A percentile compares a stretch with the other conserved stretches of the same genome.
Conservation (phyloP, 2,797 vertebrate species). For the Acomys russatus region DNA sequence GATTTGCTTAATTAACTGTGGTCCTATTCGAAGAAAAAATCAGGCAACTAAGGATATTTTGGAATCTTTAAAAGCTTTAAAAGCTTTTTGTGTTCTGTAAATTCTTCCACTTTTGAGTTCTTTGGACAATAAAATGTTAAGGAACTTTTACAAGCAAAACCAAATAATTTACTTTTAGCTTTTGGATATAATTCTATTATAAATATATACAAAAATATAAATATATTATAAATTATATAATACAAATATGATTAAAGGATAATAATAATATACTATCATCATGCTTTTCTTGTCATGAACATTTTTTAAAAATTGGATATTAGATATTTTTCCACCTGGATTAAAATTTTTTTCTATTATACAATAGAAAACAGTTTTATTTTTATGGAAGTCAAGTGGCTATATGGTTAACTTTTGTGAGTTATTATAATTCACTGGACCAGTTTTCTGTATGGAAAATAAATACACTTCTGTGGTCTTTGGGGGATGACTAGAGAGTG, state of each 20-base stretch:
- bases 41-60: slow-evolving; percentile 36
- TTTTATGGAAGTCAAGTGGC: background rate
- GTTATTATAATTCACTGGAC: background rate
- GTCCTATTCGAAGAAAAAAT: background rate
- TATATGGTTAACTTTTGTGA: background rate
- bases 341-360: background rate
- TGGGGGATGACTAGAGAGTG: background rate
- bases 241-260: background rate
- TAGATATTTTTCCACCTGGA: slow-evolving; percentile 4
- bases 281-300: background rate
- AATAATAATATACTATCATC: background rate
- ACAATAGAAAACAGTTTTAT: background rate
- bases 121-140: background rate
- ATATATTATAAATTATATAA: too few species aligned
- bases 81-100: slow-evolving; percentile 9
- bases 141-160: slow-evolving; percentile 33
- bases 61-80: slow-evolving; percentile 14
- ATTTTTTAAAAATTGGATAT: background rate
- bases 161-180: background rate
- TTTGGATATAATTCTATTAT: slow-evolving; percentile 18
- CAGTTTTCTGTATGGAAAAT: background rate
- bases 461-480: background rate
- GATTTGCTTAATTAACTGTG: slow-evolving; percentile 25
- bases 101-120: slow-evolving; percentile 37
- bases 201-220: too few species aligned